Base-by-base conservation (phyloP, 2,888 invertebrate species). In the Leptinotarsa rubiginosa region DNA sequence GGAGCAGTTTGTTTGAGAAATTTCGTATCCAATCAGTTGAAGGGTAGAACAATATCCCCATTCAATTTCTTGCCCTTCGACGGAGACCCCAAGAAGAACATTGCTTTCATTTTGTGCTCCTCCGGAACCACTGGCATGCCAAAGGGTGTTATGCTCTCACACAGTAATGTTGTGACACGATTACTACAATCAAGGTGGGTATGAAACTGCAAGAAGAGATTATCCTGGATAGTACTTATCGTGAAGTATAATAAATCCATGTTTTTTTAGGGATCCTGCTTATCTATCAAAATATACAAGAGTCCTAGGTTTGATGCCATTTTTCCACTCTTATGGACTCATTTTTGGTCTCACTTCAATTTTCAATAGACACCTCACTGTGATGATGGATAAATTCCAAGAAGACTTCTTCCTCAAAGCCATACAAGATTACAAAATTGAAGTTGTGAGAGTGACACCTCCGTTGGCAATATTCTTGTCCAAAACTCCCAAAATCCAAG, bases 401-500 rank as follows among this genome's bases (percentile, higher is more conserved):
- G 83, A 82, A 69, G 89, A 92, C 75, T 85, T 90, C 16, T 96
- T 94, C 84, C 88, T 96, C 54, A 90, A 90, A 80, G 89, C 92
- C 1, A 91, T 96, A 80, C 91, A 95, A 83, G 90, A 92, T 75
- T 90, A 92, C 83, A 92, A 91, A 89, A 90, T 94, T 3, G 90
- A 91, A 74, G 89, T 91, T 86, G 89, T 92, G 1, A 91, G 92
- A 16, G 87, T 95, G 77, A 96, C 96, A 5, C 96, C 97, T 0
- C 96, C 96, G 0, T 88, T 97, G 54, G 91, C 95, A 84, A 91
- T 96, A 41, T 95, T 96, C 85, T 87, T 97, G 74, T 93, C 94
- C 0, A 96, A 96, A 86, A 92, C 93, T 84, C 94, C 95, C 0
- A 87, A 94, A 66, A 93, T 96, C 4, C 88, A 91, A n/a, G 90